Base-by-base conservation (phyloP, 2,797 vertebrate species). In the Aratinga solstitialis region DNA sequence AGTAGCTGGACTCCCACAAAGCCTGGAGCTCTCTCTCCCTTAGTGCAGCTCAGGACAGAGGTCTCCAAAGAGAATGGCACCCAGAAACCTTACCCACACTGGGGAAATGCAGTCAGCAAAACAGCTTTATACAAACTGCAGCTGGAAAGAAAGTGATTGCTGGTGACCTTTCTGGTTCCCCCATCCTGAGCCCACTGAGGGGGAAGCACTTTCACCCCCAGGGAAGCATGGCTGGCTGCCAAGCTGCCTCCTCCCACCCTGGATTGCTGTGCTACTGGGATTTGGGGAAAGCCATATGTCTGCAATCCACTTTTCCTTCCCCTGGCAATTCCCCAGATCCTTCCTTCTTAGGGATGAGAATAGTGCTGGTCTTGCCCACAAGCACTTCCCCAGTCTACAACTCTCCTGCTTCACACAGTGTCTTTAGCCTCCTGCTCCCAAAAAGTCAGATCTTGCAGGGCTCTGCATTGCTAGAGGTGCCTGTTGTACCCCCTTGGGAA, bases 201-300 rank as follows among this genome's bases (percentile, higher is more conserved):
- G 7, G 4, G 5, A 4, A 54, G 32, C 11, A 26, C 0, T 0
- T 38, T 38, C 17, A 22, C 2, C 5, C 7, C 4, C 12, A 22
- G 27, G 20, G 15, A 74, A 79, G 32, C 2, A 1, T 56, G 30
- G 12, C 38, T 48, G 45, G 26, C 54, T 82, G 36, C n/a, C 34
- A 43, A 20, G 18, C 4, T 69, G 54, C 54, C 18, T 9, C 12
- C 9, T 4, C 34, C 54, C 36, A 5, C 14, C 23, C 20, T 1
- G 1, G 10, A 32, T 18, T 36, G 17, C 17, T 65, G n/a, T 47
- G 23, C 12, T 47, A 9, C 20, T 48, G 24, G 32, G 32, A 74
- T 74, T 6, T 69, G 24, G 22, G 51, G 42, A 79, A 59, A 71
- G 20, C 34, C 2, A 0, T 53, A 20, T n/a, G 12, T 45, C n/a